Percentiles rank a stretch among this genome's conserved stretches.
phyloP scores from a whole-genome alignment of 2,797 vertebrate species.

The Danio choprae region DNA sequence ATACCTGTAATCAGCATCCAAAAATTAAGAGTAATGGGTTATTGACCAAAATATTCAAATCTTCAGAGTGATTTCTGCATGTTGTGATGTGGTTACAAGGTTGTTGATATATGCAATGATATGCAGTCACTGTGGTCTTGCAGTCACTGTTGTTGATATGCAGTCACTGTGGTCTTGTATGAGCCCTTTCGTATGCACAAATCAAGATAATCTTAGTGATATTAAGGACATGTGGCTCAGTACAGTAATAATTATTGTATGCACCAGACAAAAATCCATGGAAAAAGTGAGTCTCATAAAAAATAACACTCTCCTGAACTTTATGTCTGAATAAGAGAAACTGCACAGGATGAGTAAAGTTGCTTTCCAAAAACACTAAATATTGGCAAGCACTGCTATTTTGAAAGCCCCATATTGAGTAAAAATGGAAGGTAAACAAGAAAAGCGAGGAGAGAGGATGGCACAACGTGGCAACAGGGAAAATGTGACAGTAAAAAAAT shows the following conservation, averaged over 20 bases:
- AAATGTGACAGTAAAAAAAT: background rate
- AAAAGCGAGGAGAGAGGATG: background rate
- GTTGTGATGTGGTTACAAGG: too few species aligned
- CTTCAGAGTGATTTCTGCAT: too few species aligned
- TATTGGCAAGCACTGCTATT: slow-evolving; percentile 16
- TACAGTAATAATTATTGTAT: background rate
- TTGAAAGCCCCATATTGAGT: background rate
- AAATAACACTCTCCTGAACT: background rate
- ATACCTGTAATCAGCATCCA: too few species aligned
- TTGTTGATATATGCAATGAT: too few species aligned
- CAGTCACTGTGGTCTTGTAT: too few species aligned
- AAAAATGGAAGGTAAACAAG: slow-evolving; percentile 2
- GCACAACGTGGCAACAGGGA: background rate
- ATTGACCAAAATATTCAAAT: too few species aligned
- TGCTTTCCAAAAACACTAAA: background rate
- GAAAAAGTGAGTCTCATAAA: background rate
- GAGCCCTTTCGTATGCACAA: too few species aligned
- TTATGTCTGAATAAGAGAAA: background rate
- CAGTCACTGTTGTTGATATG: too few species aligned
- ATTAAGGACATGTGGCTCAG: background rate
- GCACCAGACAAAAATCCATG: background rate
- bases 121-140: too few species aligned
- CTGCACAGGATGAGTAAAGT: background rate
- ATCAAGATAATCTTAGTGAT: too few species aligned
- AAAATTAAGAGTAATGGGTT: too few species aligned